phyloP scores from a whole-genome alignment of 2,797 vertebrate species.

The Peromyscus aztecus region DNA sequence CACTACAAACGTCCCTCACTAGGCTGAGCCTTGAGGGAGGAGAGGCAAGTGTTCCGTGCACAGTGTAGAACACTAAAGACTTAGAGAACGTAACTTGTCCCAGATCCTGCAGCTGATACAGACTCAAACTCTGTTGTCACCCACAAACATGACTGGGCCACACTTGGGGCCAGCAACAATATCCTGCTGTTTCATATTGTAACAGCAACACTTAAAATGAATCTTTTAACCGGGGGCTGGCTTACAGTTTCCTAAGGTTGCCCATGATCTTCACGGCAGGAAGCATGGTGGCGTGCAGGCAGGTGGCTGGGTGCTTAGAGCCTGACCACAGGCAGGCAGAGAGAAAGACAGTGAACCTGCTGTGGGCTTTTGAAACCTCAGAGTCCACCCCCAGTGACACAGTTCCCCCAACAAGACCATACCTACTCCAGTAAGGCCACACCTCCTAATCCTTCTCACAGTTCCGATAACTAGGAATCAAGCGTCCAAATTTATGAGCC shows the following conservation, averaged over 20 bases:
- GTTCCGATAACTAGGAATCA: not conserved
- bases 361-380: not conserved
- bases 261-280: no score
- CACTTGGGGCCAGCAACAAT: not conserved
- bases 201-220: not conserved
- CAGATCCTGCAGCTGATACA: not conserved
- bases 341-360: not conserved
- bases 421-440: not conserved
- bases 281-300: not conserved
- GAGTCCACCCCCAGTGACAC: not conserved
- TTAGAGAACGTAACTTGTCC: not conserved
- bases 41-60: fast-evolving
- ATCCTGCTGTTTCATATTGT: no score
- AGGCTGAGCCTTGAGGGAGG: not conserved
- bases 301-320: not conserved
- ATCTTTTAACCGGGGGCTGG: not conserved
- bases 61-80: not conserved
- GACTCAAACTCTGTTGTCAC: not conserved
- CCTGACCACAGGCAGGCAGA: no score
- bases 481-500: not conserved
- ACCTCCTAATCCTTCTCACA: not conserved
- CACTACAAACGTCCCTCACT: not conserved
- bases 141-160: no score
- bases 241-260: not conserved
- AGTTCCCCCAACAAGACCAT: not conserved